phyloP scores from a whole-genome alignment of 2,113 vertebrate genomes.

The Lethenteron reissneri region DNA sequence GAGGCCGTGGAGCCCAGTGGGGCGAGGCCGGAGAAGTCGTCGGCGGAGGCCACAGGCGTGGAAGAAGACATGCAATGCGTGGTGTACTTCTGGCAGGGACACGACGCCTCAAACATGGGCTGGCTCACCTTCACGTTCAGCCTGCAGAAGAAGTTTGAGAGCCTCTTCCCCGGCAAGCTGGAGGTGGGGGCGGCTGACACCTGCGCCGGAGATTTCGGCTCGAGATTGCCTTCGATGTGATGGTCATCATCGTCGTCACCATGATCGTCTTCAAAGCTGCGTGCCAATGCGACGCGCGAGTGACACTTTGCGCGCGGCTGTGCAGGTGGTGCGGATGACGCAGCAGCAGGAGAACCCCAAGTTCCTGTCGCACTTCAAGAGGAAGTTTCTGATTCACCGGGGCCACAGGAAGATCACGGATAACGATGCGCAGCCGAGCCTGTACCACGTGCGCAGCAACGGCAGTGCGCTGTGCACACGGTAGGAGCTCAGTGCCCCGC shows the following conservation, averaged over 20 bases:
- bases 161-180: slow-evolving; percentile 76
- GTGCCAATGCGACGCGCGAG: no score
- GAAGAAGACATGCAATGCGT: slow-evolving; percentile 92
- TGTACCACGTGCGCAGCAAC: slow-evolving; percentile 87
- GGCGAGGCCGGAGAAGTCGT: slow-evolving; percentile 31
- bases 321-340: slow-evolving; percentile 82
- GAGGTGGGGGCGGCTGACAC: slow-evolving; percentile 28
- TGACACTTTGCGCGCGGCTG: not conserved
- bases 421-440: slow-evolving; percentile 43
- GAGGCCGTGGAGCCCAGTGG: slow-evolving; percentile 38
- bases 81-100: slow-evolving; percentile 97
- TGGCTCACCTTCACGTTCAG: slow-evolving; percentile 99
- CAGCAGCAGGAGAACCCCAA: slow-evolving; percentile 98
- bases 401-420: slow-evolving; percentile 56
- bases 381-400: slow-evolving; percentile 85
- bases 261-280: not conserved
- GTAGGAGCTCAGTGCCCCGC: slow-evolving; percentile 17
- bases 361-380: slow-evolving; percentile 91
- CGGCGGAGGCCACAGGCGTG: no score
- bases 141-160: slow-evolving; percentile 95
- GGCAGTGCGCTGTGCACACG: slow-evolving; percentile 83
- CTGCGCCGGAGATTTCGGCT: not conserved
- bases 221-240: not conserved
- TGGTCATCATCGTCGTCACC: not conserved
- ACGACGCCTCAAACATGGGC: slow-evolving; percentile 94